A percentile compares a stretch with the other conserved stretches of the same genome.
phyloP scores from a whole-genome alignment of 2,113 vertebrate species.

The Channa argus region DNA sequence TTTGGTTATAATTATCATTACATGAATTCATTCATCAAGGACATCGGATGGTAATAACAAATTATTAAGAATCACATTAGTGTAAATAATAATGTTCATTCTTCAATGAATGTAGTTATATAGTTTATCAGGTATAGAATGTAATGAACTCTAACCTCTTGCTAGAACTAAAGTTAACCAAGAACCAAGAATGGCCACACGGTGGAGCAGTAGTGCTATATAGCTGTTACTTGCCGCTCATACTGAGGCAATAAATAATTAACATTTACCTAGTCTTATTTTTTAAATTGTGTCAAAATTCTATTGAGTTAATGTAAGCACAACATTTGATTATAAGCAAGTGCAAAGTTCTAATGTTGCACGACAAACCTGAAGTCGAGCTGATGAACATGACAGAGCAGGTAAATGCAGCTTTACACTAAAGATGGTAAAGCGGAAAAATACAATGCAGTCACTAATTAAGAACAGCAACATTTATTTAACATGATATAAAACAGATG shows the following conservation, averaged over 20 bases:
- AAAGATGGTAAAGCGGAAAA: neutral
- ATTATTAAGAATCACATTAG: too few relatives aligned
- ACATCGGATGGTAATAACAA: too few relatives aligned
- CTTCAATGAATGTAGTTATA: too few relatives aligned
- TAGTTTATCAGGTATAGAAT: too few relatives aligned
- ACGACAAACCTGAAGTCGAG: neutral
- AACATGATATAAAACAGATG: conserved; percentile 82
- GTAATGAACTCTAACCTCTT: too few relatives aligned
- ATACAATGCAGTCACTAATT: conserved; percentile 28
- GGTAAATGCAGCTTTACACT: neutral
- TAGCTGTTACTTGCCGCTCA: neutral
- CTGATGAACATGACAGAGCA: too few relatives aligned
- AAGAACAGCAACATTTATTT: conserved; percentile 82
- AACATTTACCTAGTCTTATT: too few relatives aligned
- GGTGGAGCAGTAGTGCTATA: conserved; percentile 36
- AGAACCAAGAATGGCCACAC: conserved; percentile 25
- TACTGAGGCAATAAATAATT: too few relatives aligned
- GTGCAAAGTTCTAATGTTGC: neutral
- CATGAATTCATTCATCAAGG: too few relatives aligned
- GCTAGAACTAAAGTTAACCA: neutral
- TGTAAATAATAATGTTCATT: too few relatives aligned
- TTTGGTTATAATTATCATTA: too few relatives aligned
- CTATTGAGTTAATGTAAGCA: neutral
- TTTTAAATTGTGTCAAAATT: neutral
- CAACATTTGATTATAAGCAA: neutral